Evolutionary conservation across 2,888 invertebrate species (phyloP), one percentile per base, ranked within the genome.

Genomic region (Sarcophaga subvicina): DNA sequence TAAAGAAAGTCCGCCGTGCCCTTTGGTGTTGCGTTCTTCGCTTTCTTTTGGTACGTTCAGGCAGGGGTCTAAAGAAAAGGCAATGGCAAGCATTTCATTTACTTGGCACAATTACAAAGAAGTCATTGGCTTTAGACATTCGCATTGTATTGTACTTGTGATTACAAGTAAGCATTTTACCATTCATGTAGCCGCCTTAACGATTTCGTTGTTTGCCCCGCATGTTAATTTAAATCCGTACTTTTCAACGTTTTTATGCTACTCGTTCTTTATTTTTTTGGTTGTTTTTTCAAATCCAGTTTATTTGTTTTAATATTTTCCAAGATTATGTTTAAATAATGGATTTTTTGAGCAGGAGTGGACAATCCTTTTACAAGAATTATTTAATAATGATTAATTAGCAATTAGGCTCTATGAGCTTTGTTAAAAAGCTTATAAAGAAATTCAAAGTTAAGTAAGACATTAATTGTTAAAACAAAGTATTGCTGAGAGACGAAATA

Each of bases 211-310:
- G 25, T 69, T 59, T 62, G 12, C 6, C n/a, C 20, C 67, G 25
- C 70, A 54, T 37, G 3, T 72, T 64, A 72, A 72, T 72, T 71
- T 49, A 22, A 70, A 79, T 49, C 37, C 20, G 6, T 62, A 49
- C 70, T 63, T 70, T 54, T 12, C 10, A 67, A 59, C 11, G 59
- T 70, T 70, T 20, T 66, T 66, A 17, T 54, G 54, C 12, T 54
- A 37, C 5, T 37, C n/a, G 12, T 37, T 2, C n/a, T 5, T 22
- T 22, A 22, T 22, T 22, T 22, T 22, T 20, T 22, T 22, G 1
- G 1, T 22, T 22, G 22, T 22, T 22, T 22, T 22, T 22, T 22
- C 1, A 22, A 22, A 22, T 22, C 22, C 37, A 10, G 8, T 45
- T 69, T 6, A 27, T 54, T 37, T 66, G 37, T 20, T 10, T 12